A percentile compares a stretch with the other conserved stretches of the same genome.
phyloP scores from a whole-genome alignment of 2,113 vertebrate species.

The Pelobates fuscus region DNA sequence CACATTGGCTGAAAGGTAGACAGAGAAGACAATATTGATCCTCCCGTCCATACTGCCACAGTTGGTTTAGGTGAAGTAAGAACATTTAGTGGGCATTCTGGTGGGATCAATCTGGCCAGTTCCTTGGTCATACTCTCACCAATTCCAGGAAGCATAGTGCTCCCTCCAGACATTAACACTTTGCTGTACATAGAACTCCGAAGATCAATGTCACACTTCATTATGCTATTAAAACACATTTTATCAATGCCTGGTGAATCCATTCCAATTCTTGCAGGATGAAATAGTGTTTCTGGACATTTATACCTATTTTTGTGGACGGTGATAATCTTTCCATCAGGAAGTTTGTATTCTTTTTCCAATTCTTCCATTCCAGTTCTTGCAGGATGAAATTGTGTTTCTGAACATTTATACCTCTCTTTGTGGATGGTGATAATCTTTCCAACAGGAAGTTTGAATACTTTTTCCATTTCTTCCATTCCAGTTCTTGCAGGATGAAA shows the following conservation, averaged over 20 bases:
- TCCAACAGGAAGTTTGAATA: slow-evolving; percentile 57
- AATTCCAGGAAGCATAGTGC: slow-evolving; percentile 52
- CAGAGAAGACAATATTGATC: slow-evolving; percentile 61
- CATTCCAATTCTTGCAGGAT: too few relatives aligned
- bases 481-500: slow-evolving; percentile 51
- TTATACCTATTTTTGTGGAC: slow-evolving; percentile 58
- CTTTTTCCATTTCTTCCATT: slow-evolving; percentile 49
- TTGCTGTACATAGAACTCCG: slow-evolving; percentile 48
- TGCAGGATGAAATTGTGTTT: slow-evolving; percentile 56
- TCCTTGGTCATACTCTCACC: slow-evolving; percentile 58
- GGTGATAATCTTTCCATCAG: slow-evolving; percentile 53
- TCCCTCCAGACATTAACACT: slow-evolving; percentile 37
- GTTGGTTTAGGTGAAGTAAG: slow-evolving; percentile 43
- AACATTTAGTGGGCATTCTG: slow-evolving; percentile 54
- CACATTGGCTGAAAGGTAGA: slow-evolving; percentile 63
- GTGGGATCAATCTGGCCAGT: slow-evolving; percentile 46
- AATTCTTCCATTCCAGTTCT: neutral
- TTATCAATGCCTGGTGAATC: slow-evolving; percentile 56
- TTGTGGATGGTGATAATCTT: slow-evolving; percentile 53
- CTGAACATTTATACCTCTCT: slow-evolving; percentile 59
- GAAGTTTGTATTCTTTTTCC: slow-evolving; percentile 58
- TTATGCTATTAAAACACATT: slow-evolving; percentile 49
- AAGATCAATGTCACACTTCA: slow-evolving; percentile 1
- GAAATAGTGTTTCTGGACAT: too few relatives aligned
- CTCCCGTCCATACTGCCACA: slow-evolving; percentile 58